Base-by-base conservation (phyloP, 2,888 invertebrate species). In the Arctia plantaginis region DNA sequence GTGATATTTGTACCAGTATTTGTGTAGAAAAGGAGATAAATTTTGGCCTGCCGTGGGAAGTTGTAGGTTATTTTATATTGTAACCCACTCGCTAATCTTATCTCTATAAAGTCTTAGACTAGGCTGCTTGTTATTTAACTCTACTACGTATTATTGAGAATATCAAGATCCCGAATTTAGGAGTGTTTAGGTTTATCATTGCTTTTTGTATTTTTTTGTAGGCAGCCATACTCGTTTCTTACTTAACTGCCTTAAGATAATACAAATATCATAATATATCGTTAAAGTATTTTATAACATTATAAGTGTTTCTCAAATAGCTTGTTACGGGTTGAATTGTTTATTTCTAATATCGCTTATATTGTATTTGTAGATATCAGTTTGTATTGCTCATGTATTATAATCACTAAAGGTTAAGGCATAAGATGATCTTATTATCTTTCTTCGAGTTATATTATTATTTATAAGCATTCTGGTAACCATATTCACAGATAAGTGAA, bases 391-490 rank as follows among this genome's bases (percentile, higher is more conserved):
- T 83, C 74, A 72, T 74, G 65, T 69, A 55, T 69, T 74, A 20
- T 75, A 72, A 83, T 79, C 79, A 41, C 12, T 66, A 72, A 12
- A 76, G 84, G 80, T 82, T 75, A 82, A 75, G 77, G 74, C 69
- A 66, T 59, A 59, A n/a, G 59, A 66, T 69, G 68, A 47, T 64
- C 44, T 3, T 59, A 66, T 74, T 79, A 74, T 82, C 72, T 69
- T 64, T 64, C 33, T 72, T 72, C 30, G 23, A 65, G 75, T 79
- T 72, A 74, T 76, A 71, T 77, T 76, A 73, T 80, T 69, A 65
- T 71, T 78, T 78, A 71, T 72, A 84, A 80, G 84, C 78, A 77
- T 81, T 81, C 83, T 82, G 80, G 81, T 87, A 84, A 81, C 82
- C 82, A 79, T 80, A 79, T 79, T 75, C 55, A 69, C 59, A 70